Evolutionary conservation across 2,888 invertebrate species (phyloP).

Genomic region (Lasioglossum oenotherae): DNA sequence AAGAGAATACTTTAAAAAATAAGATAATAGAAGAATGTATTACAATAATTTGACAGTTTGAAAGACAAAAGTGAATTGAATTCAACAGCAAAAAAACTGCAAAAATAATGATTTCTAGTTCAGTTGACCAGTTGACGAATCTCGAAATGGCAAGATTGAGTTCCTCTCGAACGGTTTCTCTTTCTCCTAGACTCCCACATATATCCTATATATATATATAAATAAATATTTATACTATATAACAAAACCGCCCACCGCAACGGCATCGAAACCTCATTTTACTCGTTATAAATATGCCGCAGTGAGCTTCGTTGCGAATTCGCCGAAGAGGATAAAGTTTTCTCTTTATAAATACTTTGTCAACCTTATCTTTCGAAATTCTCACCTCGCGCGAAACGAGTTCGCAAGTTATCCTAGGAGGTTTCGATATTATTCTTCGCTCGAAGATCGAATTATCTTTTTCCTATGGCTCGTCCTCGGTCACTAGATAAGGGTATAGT

Average conservation of each 20-base stretch:
- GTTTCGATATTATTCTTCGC: slow-evolving; percentile 21
- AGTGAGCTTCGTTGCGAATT: slow-evolving; percentile 9
- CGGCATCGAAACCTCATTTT: slow-evolving; percentile 40
- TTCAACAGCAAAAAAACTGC: background rate
- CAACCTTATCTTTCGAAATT: slow-evolving; percentile 48
- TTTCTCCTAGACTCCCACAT: background rate
- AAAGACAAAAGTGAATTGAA: background rate
- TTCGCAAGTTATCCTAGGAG: slow-evolving; percentile 20
- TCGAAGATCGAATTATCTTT: slow-evolving; percentile 33
- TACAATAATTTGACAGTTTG: background rate
- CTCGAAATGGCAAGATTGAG: background rate
- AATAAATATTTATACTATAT: slow-evolving; percentile 66
- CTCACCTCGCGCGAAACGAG: background rate
- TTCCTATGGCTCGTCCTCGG: slow-evolving; percentile 30
- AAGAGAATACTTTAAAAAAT: too few species aligned
- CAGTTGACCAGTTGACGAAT: background rate
- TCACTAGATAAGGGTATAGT: slow-evolving; percentile 10
- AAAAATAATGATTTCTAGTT: background rate
- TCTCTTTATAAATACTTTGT: slow-evolving; percentile 53
- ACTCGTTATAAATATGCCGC: slow-evolving; percentile 27
- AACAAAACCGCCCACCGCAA: slow-evolving; percentile 51
- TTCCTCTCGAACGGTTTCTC: background rate
- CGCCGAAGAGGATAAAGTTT: slow-evolving; percentile 50
- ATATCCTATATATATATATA: slow-evolving; percentile 46
- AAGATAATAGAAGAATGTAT: background rate